phyloP scores from a whole-genome alignment of 2,113 vertebrate genomes.

The Falcunculus frontatus region DNA sequence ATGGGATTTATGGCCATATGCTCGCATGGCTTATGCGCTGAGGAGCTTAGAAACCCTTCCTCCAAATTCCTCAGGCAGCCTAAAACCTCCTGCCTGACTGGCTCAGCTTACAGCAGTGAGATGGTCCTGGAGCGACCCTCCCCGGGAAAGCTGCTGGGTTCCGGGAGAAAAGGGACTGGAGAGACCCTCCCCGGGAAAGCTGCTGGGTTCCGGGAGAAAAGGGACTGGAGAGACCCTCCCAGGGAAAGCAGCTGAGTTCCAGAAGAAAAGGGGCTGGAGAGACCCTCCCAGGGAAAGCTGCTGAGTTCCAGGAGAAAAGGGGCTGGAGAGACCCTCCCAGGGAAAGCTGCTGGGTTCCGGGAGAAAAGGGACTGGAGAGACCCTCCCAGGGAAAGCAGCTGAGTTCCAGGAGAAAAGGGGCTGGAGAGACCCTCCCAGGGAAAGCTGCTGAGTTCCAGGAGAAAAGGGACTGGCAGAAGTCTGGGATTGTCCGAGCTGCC shows the following conservation, averaged over 20 bases:
- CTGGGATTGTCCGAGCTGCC: background rate
- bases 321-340: background rate
- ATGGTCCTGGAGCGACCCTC: background rate
- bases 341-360: background rate
- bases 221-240: rapidly evolving
- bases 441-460: background rate
- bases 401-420: background rate
- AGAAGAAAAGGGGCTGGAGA: background rate
- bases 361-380: background rate
- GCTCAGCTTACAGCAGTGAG: background rate
- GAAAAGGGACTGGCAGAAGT: background rate
- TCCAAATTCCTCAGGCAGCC: background rate
- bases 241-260: no score
- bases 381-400: background rate
- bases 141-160: background rate
- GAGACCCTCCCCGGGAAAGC: background rate
- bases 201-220: no score
- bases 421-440: background rate
- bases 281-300: background rate
- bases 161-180: background rate
- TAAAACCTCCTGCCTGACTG: background rate
- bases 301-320: background rate
- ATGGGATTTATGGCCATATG: conserved; percentile 16
- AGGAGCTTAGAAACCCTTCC: background rate
- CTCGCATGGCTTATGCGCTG: background rate